A percentile compares a stretch with the other conserved stretches of the same genome.
Evolutionary conservation across 2,888 invertebrate genomes (phyloP).

Genomic region (Tetragonula carbonaria): DNA sequence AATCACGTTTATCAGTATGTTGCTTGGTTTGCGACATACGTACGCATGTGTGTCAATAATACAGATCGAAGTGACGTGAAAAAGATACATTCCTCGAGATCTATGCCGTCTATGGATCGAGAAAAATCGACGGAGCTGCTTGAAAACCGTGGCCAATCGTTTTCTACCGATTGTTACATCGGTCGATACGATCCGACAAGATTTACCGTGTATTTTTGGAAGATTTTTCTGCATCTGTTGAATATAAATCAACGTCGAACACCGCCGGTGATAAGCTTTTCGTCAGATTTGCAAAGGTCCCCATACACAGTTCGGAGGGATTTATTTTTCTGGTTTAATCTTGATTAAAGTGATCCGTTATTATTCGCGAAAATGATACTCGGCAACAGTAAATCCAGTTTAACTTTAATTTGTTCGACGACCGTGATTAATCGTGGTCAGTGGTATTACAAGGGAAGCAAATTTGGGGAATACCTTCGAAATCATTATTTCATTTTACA

Average conservation of each 20-base stretch:
- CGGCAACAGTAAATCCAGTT: background rate
- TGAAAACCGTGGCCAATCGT: conserved; percentile 9
- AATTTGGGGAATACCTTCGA: background rate
- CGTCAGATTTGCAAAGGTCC: background rate
- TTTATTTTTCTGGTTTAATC: background rate
- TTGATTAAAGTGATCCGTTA: background rate
- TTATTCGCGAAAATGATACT: background rate
- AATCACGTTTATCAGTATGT: conserved; percentile 27
- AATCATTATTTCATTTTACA: no score
- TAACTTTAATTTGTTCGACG: background rate
- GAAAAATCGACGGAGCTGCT: background rate
- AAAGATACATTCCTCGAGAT: conserved; percentile 8
- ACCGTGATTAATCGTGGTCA: background rate
- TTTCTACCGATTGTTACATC: background rate
- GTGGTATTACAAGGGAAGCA: background rate
- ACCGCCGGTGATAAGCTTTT: background rate
- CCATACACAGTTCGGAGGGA: background rate
- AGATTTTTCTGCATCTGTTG: background rate
- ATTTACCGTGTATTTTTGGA: background rate
- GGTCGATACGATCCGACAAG: background rate
- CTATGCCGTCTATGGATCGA: background rate
- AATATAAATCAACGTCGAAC: background rate
- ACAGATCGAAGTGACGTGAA: conserved; percentile 4
- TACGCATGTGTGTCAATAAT: conserved; percentile 27
- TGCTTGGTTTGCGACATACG: background rate